Conservation (phyloP, 2,797 vertebrate species). For the Eulemur albifrons region DNA sequence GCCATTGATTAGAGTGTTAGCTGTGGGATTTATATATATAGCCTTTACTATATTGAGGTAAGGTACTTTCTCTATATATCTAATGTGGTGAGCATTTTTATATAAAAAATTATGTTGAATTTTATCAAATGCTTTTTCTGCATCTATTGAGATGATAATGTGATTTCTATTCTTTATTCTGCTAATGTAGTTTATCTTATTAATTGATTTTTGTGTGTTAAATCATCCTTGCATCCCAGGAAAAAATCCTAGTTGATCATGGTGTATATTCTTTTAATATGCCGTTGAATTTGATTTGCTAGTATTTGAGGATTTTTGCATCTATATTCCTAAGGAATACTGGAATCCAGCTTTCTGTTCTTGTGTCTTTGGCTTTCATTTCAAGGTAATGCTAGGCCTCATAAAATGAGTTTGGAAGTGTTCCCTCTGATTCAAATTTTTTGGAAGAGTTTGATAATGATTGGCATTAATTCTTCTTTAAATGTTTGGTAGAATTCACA, state of each 20-base stretch:
- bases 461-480: not conserved
- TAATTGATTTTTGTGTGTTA: not conserved
- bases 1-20: not conserved
- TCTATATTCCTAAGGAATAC: not conserved
- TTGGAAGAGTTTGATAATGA: not conserved
- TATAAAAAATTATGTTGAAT: not conserved
- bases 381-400: not conserved
- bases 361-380: not conserved
- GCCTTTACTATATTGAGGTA: not conserved
- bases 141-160: not conserved
- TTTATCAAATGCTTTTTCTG: not conserved
- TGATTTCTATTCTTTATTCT: not conserved
- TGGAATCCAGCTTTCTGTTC: not conserved
- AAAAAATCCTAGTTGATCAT: not conserved
- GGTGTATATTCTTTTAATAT: not conserved
- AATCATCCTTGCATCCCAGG: not conserved
- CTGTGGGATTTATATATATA: not conserved
- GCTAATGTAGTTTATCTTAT: not conserved
- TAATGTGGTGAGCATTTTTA: not conserved
- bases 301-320: not conserved
- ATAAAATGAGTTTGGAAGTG: not conserved
- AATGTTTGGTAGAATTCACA: not conserved
- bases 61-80: not conserved
- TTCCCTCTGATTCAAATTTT: not conserved
- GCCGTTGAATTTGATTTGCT: not conserved